A percentile compares a stretch with the other conserved stretches of the same genome.
phyloP scores from a whole-genome alignment of 1,140 invertebrate species.

The Drusus annulatus region DNA sequence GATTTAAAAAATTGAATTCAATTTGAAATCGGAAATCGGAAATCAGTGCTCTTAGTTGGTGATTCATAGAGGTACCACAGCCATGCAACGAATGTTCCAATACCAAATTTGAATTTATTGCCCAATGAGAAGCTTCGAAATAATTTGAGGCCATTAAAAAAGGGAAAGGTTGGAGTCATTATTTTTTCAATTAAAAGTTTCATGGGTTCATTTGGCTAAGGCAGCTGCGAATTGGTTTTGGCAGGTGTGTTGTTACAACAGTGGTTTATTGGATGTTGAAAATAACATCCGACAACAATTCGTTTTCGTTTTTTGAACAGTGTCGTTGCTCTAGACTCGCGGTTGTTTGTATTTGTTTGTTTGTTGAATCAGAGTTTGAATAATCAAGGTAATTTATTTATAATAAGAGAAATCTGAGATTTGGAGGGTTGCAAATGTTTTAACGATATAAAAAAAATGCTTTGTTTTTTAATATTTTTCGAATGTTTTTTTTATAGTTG shows the following conservation, averaged over 20 bases:
- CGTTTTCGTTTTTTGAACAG: too few relatives aligned
- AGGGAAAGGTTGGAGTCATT: neutral
- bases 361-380: too few relatives aligned
- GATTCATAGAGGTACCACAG: neutral
- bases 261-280: neutral
- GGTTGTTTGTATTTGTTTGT: too few relatives aligned
- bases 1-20: slow-evolving; percentile 21
- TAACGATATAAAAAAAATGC: too few relatives aligned
- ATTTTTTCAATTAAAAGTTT: slow-evolving; percentile 4
- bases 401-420: too few relatives aligned
- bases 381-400: too few relatives aligned
- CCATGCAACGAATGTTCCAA: neutral
- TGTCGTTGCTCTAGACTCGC: too few relatives aligned
- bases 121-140: neutral
- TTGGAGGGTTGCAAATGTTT: too few relatives aligned
- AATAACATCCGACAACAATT: neutral
- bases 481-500: too few relatives aligned
- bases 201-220: neutral
- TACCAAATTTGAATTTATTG: slow-evolving; percentile 9
- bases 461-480: too few relatives aligned
- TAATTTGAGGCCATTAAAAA: neutral
- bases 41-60: neutral
- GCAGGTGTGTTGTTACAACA: neutral
- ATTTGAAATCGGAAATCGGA: slow-evolving; percentile 12
- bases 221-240: neutral